Evolutionary conservation across 2,888 invertebrate species (phyloP).

Genomic region (Lutraria lutraria): DNA sequence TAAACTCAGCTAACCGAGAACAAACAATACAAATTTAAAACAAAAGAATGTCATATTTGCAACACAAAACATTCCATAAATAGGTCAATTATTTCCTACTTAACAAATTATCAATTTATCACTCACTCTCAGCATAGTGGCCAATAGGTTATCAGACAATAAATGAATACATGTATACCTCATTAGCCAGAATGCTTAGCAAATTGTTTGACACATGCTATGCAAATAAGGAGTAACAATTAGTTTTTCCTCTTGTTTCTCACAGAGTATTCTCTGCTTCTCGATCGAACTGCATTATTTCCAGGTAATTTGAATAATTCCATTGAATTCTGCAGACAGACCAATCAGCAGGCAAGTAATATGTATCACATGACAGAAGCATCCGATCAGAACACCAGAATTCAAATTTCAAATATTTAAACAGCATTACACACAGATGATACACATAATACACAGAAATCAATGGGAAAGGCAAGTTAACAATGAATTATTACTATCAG

Average conservation of each 20-base stretch:
- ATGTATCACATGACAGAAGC: not conserved
- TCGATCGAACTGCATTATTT: no score
- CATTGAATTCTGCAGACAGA: not conserved
- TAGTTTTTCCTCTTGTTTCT: no score
- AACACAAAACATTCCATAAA: not conserved
- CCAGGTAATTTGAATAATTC: no score
- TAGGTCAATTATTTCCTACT: not conserved
- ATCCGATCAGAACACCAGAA: not conserved
- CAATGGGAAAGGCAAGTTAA: not conserved
- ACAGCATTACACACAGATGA: not conserved
- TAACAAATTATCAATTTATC: not conserved
- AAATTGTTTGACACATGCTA: no score
- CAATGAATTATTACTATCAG: constrained; percentile 1
- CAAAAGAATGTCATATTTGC: not conserved
- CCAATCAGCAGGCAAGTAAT: constrained; percentile 3
- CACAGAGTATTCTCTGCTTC: no score
- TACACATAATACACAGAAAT: not conserved
- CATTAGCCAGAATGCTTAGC: no score
- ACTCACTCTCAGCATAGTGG: not conserved
- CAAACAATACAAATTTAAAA: not conserved
- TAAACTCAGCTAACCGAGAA: not conserved
- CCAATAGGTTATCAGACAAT: no score
- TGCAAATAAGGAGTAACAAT: no score
- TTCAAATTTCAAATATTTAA: constrained; percentile 5
- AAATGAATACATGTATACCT: no score